phyloP scores from a whole-genome alignment of 2,797 vertebrate species.

The Schizothorax lantsangensis region DNA sequence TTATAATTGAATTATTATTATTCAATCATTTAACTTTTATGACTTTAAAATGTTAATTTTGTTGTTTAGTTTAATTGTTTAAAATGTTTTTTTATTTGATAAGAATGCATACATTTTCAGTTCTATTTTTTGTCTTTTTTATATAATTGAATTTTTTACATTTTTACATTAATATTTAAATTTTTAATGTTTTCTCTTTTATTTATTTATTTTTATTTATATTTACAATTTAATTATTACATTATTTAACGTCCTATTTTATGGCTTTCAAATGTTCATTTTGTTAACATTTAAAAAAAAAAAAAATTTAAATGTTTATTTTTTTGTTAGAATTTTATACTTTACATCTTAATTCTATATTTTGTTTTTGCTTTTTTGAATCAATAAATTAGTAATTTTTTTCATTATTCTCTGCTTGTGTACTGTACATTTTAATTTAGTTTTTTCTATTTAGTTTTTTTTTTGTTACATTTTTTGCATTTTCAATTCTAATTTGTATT shows the following conservation, averaged over 20 bases:
- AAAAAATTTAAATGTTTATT: not conserved
- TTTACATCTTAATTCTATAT: not conserved
- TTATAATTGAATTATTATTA: not conserved
- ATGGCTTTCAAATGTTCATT: not conserved
- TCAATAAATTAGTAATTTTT: not conserved
- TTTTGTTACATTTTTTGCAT: not conserved
- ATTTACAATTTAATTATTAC: not conserved
- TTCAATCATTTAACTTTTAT: not conserved
- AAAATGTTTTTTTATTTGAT: not conserved
- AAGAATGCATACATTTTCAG: not conserved
- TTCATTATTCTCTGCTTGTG: not conserved
- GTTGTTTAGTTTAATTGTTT: not conserved
- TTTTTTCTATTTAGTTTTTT: not conserved
- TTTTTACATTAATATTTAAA: not conserved
- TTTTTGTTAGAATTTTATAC: not conserved
- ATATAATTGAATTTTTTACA: not conserved
- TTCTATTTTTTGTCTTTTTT: not conserved
- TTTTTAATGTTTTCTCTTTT: not conserved
- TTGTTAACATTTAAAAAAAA: not conserved
- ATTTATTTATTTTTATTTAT: not conserved
- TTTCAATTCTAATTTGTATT: not conserved
- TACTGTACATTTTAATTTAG: not conserved
- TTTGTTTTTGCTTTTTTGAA: not conserved
- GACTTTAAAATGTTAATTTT: not conserved
- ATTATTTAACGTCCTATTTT: too few relatives aligned